Percentiles rank a stretch among this genome's conserved stretches.
These are phyloP conservation scores for Eupithecia inturbata DNA, from an alignment of 2,888 invertebrate genomes.

Conservation along the genomic window DNA sequence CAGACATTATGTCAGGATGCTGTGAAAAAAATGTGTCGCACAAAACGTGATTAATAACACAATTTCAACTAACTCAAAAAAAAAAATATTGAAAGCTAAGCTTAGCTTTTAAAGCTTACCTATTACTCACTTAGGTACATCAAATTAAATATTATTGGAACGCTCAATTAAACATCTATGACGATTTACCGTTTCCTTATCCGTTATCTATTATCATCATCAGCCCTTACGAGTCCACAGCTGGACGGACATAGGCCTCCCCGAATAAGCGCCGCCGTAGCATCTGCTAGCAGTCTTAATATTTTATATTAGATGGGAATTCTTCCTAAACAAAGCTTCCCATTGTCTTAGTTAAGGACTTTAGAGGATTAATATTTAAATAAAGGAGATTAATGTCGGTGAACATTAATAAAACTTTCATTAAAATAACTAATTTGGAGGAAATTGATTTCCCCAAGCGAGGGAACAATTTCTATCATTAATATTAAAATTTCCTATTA, in stretches of 20 bases:
- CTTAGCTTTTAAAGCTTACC: not conserved
- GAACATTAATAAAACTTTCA: conserved; percentile 40
- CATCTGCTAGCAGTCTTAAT: not conserved
- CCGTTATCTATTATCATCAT: too few species aligned
- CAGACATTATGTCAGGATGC: not conserved
- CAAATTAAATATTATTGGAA: not conserved
- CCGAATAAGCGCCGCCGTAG: too few species aligned
- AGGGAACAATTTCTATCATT: conserved; percentile 24
- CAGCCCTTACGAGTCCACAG: too few species aligned
- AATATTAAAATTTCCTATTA: conserved; percentile 15
- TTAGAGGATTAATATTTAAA: conserved; percentile 30
- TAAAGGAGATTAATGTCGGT: conserved; percentile 37
- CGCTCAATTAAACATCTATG: not conserved
- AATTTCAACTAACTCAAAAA: too few species aligned
- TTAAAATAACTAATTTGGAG: conserved; percentile 35
- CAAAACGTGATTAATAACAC: too few species aligned
- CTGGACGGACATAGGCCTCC: too few species aligned
- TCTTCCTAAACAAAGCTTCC: conserved; percentile 4
- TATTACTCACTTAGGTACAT: not conserved
- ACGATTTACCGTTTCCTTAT: not conserved
- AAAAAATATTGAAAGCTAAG: too few species aligned
- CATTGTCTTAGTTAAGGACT: conserved; percentile 7
- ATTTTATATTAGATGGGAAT: conserved; percentile 3
- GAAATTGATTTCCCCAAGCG: conserved; percentile 32
- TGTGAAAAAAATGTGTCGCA: too few species aligned